Base-by-base conservation (phyloP, 2,888 invertebrate genomes). In the Parochlus steinenii region DNA sequence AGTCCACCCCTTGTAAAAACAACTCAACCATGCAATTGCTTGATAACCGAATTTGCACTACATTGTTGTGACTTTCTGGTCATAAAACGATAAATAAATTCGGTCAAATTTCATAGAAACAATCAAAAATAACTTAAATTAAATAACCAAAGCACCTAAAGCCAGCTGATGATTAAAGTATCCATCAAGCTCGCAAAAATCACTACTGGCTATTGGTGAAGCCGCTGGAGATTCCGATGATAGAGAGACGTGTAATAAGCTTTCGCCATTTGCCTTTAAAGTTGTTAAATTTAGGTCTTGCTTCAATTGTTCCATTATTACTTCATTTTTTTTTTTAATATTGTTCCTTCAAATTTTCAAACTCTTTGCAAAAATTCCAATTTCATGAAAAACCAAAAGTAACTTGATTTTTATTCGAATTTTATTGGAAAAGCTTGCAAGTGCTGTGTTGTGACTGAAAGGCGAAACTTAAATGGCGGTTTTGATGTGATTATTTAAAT, bases 231-330 rank as follows among this genome's bases (percentile, higher is more conserved):
- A 11, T 8, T 33, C 19, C 8, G 33, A 20, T 5, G 33, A 25
- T 18, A 33, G 5, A 12, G 26, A 33, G 6, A 26, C n/a, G 10
- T 26, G 17, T 5, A 19, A 6, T 8, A 33, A 19, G 8, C 14
- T 19, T 6, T 23, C 26, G 8, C 6, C 26, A 33, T 33, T 20
- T 11, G 18, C 14, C 28, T 15, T 15, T 19, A 33, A 5, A n/a
- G 26, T 18, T 8, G 10, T 3, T 3, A 33, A 14, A 16, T 33
- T 26, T 14, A 33, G 27, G 12, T 33, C 33, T 33, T 26, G 14
- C 12, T 26, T 33, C 10, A 33, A 18, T 15, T 33, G 25, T 2
- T 33, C 33, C 33, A 33, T 33, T 33, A 26, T 26, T 33, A 8
- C 18, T n/a, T n/a, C n/a, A n/a, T n/a, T n/a, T n/a, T n/a, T n/a